These are phyloP conservation scores for Solenopsis invicta DNA, from an alignment of 1,140 invertebrate species.

Conservation along the genomic window DNA sequence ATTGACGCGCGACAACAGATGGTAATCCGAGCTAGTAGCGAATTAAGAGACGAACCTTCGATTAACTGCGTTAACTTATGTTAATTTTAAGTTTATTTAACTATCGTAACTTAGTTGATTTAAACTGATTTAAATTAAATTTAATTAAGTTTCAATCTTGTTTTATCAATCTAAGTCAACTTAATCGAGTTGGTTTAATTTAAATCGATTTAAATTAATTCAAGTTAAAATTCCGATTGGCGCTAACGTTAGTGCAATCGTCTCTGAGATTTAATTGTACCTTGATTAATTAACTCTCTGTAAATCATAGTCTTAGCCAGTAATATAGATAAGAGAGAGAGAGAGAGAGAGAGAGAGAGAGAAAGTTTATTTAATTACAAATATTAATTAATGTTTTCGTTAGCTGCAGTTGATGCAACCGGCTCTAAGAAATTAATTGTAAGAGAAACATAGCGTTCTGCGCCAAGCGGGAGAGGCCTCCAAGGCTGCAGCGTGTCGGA, in stretches of 20 bases:
- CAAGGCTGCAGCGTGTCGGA: constrained; percentile 33
- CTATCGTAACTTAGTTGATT: neutral
- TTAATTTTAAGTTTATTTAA: constrained; percentile 37
- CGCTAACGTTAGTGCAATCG: constrained; percentile 37
- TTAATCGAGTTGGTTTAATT: constrained; percentile 18
- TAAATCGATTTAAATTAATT: constrained; percentile 33
- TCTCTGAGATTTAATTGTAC: constrained; percentile 38
- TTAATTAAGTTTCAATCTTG: neutral
- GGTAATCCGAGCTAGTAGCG: constrained; percentile 30
- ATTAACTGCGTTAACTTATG: constrained; percentile 25
- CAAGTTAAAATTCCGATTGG: neutral
- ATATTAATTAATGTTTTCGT: constrained; percentile 1
- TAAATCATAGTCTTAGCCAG: constrained; percentile 16
- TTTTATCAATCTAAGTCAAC: constrained; percentile 14
- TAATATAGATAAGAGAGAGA: constrained; percentile 36
- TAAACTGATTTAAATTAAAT: constrained; percentile 27
- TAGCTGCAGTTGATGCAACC: constrained; percentile 36
- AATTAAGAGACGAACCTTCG: neutral
- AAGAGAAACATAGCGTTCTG: constrained; percentile 62
- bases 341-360: constrained; percentile 18
- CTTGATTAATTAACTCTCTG: constrained; percentile 19
- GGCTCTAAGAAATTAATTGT: constrained; percentile 50
- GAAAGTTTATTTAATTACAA: constrained; percentile 43
- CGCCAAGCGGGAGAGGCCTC: constrained; percentile 63
- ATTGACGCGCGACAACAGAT: neutral